Conservation (phyloP, 2,113 vertebrate species). For the Toxotes chatareus region DNA sequence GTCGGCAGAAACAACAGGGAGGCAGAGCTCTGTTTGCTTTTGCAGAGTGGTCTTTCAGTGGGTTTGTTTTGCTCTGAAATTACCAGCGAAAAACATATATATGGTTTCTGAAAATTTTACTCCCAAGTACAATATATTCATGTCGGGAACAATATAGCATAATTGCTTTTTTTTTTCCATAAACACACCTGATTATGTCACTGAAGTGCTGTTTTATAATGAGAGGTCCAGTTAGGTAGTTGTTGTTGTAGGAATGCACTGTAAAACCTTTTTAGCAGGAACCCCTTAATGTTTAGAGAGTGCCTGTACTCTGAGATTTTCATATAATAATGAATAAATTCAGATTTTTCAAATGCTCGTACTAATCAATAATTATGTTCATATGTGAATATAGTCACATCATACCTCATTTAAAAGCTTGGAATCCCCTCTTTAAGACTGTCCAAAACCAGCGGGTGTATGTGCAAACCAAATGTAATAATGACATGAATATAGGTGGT, state of each 20-base stretch:
- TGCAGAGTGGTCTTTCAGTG: conserved; percentile 10
- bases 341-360: neutral
- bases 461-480: too few relatives aligned
- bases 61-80: conserved; percentile 32
- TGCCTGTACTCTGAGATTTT: neutral
- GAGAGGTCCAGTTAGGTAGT: neutral
- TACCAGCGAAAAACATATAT: neutral
- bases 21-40: conserved; percentile 13
- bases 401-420: neutral
- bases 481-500: too few relatives aligned
- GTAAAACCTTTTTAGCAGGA: neutral
- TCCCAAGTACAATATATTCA: neutral
- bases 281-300: neutral
- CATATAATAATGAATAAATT: neutral
- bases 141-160: neutral
- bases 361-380: neutral
- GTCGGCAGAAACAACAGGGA: conserved; percentile 64
- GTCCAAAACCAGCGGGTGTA: too few relatives aligned
- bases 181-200: conserved; percentile 9
- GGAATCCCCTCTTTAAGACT: neutral
- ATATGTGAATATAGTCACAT: neutral
- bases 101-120: neutral
- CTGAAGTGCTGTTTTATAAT: neutral
- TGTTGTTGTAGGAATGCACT: neutral
- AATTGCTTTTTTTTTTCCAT: conserved; percentile 7